Base-by-base conservation (phyloP, 2,797 vertebrate genomes). In the Scomberomorus guttatus region DNA sequence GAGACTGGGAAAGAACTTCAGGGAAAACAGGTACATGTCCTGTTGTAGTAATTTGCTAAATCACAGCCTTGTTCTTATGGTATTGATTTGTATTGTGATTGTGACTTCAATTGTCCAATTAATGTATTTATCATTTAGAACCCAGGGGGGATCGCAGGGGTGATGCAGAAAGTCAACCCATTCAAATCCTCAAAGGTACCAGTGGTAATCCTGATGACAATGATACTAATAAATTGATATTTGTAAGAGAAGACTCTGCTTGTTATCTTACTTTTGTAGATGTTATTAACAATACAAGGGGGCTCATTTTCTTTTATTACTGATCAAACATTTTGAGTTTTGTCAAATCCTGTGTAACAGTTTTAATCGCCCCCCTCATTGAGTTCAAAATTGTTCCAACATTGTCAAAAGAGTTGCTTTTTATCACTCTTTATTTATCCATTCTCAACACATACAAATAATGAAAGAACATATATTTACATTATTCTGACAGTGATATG, bases 161-260 rank as follows among this genome's bases (percentile, higher is more conserved):
- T 93, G 85, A 88, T 92, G 54, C 89, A 93, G 59, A 94, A 91
- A 74, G 85, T 93, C 44, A 93, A 94, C 72, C 92, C 91, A 0
- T 94, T 93, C 73, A 92, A 81, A 61, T 82, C 87, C 10, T 82
- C 81, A 22, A 91, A 94, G 86, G 89, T 92, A 64, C 22, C 1
- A 15, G 1, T 12, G 7, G 0, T 11, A 1, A 17, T 1, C 0
- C 5, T 2, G 15, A 52, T 3, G 11, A 56, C 15, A 3, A 4
- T 7, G 6, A 12, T 12, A 25, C 5, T 13, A 17, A 20, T 29
- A 29, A n/a, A 32, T 5, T 1, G 3, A 18, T 29, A 4, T 62
- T 44, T 54, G 18, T 32, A 11, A 20, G 9, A 7, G 17, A 54
- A 29, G 17, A 25, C 11, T 14, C 4, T 48, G 8, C 2, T 15